These are phyloP conservation scores for Lepetodrilus schrolli DNA, from an alignment of 2,888 invertebrate species.

Conservation along the genomic window DNA sequence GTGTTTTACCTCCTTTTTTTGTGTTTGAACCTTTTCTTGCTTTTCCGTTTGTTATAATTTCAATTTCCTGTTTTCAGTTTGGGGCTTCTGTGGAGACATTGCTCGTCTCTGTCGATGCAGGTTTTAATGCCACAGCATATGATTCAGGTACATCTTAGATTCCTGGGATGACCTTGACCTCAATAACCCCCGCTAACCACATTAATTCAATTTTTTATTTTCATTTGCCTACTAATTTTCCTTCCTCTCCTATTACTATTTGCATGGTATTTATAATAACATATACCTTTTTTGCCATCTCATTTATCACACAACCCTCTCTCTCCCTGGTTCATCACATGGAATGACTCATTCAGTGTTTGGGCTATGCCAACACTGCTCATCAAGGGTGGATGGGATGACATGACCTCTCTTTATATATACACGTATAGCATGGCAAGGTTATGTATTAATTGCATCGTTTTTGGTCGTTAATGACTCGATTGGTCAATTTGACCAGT, in stretches of 20 bases:
- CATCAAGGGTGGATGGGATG: conserved; percentile 7
- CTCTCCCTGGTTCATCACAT: neutral
- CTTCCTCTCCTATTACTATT: neutral
- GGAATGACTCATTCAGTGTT: neutral
- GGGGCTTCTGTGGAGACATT: neutral
- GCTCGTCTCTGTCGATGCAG: neutral
- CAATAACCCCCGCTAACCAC: neutral
- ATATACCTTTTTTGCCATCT: neutral
- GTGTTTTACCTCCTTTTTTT: too few species aligned
- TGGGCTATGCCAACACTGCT: neutral
- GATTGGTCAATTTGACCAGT: too few species aligned
- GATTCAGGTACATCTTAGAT: conserved; percentile 21
- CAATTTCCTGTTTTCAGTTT: conserved; percentile 18
- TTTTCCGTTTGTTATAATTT: conserved; percentile 12
- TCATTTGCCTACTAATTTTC: conserved; percentile 15
- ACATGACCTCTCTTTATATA: too few species aligned
- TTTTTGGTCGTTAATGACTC: too few species aligned
- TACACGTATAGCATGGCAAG: neutral
- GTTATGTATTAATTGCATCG: too few species aligned
- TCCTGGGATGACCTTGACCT: conserved; percentile 12
- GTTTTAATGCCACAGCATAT: neutral
- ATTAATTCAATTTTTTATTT: too few species aligned
- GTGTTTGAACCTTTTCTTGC: neutral
- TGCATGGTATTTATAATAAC: conserved; percentile 1
- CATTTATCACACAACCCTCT: neutral